Conservation (phyloP, 2,797 vertebrate genomes). For the Anabas testudineus region DNA sequence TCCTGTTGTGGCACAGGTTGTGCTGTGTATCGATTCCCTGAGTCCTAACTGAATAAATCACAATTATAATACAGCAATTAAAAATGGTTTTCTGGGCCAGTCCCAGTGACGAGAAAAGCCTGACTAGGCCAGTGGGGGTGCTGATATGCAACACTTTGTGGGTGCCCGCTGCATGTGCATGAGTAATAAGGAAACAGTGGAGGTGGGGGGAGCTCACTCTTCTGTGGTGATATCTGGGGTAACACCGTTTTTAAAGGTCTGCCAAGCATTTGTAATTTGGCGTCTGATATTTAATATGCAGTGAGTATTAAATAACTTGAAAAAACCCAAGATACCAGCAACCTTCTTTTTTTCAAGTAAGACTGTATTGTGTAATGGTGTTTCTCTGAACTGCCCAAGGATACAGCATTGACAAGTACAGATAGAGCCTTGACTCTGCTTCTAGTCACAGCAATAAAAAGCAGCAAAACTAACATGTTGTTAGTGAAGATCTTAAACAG, state of each 20-base stretch:
- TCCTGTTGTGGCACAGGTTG: slow-evolving; percentile 18
- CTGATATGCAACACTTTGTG: slow-evolving; percentile 30
- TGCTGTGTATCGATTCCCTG: slow-evolving; percentile 36
- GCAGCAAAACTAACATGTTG: background rate
- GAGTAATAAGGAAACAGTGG: slow-evolving; percentile 30
- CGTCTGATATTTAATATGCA: background rate
- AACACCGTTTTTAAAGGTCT: slow-evolving; percentile 30
- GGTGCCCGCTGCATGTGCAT: slow-evolving; percentile 11
- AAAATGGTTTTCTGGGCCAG: slow-evolving; percentile 40
- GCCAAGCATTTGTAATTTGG: background rate
- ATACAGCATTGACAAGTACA: slow-evolving; percentile 35
- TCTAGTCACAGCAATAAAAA: slow-evolving; percentile 8
- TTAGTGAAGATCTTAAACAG: background rate
- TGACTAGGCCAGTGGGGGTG: slow-evolving; percentile 3
- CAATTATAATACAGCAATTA: slow-evolving; percentile 26
- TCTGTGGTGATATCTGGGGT: slow-evolving; percentile 14
- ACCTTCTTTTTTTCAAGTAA: slow-evolving; percentile 33
- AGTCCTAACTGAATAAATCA: slow-evolving; percentile 46
- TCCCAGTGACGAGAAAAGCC: slow-evolving; percentile 30
- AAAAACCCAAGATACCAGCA: slow-evolving; percentile 1
- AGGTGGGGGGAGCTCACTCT: slow-evolving; percentile 32
- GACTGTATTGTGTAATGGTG: slow-evolving; percentile 4
- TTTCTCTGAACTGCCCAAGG: slow-evolving; percentile 45
- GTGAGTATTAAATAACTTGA: background rate
- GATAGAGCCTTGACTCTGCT: slow-evolving; percentile 27